phyloP scores from a whole-genome alignment of 1,140 invertebrate genomes.

The Neodiprion pinetum region DNA sequence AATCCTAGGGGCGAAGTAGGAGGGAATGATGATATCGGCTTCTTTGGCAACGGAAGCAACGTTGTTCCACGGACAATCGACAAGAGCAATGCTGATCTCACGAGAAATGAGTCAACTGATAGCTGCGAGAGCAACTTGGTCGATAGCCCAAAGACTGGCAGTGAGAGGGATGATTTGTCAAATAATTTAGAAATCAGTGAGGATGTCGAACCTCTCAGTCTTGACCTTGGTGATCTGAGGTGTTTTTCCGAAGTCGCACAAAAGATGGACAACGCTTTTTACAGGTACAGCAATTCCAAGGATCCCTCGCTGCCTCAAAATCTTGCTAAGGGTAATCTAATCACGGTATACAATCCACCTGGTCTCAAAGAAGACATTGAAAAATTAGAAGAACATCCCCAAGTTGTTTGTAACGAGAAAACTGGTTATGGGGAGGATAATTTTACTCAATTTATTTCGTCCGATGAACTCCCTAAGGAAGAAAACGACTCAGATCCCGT shows the following conservation, averaged over 20 bases:
- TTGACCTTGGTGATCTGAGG: constrained; percentile 49
- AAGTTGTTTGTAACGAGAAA: constrained; percentile 16
- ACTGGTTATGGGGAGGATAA: constrained; percentile 12
- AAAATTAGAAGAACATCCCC: background rate
- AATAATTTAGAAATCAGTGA: constrained; percentile 44
- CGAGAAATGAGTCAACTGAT: constrained; percentile 38
- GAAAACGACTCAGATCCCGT: background rate
- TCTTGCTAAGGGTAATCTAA: constrained; percentile 25
- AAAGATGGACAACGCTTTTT: constrained; percentile 57
- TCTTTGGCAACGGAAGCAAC: constrained; percentile 26
- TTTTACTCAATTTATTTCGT: background rate
- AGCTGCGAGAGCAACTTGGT: constrained; percentile 51
- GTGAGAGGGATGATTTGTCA: constrained; percentile 40
- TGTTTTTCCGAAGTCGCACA: constrained; percentile 35
- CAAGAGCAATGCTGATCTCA: constrained; percentile 37
- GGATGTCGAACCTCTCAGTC: constrained; percentile 47
- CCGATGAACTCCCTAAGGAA: background rate
- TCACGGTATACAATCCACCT: constrained; percentile 15
- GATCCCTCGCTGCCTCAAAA: constrained; percentile 34
- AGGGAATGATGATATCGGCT: constrained; percentile 36
- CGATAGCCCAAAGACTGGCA: constrained; percentile 44
- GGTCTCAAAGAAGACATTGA: constrained; percentile 18
- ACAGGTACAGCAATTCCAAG: constrained; percentile 53
- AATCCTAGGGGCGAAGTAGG: constrained; percentile 32
- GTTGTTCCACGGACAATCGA: constrained; percentile 18